Percentiles rank a stretch among this genome's conserved stretches.
phyloP scores from a whole-genome alignment of 2,888 invertebrate genomes.

The Gryllus longicercus region DNA sequence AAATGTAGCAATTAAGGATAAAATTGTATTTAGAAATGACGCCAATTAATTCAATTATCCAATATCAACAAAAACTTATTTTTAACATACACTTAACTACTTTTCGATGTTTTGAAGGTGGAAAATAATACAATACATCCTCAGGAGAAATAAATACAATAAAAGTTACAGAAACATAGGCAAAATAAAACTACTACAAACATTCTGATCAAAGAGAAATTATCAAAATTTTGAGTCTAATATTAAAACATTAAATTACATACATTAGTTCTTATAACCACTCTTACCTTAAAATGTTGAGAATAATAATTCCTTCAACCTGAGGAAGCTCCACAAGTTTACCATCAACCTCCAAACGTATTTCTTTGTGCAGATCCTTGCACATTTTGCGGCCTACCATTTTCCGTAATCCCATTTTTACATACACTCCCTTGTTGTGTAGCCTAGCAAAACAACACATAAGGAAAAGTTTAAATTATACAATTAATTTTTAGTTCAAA shows the following conservation, averaged over 20 bases:
- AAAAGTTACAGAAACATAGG: not conserved
- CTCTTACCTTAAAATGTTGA: constrained; percentile 92
- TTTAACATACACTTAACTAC: too few relatives aligned
- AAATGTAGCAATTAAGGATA: too few relatives aligned
- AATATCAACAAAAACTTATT: too few relatives aligned
- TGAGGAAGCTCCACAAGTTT: constrained; percentile 93
- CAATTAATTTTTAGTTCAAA: too few relatives aligned
- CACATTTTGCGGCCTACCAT: constrained; percentile 95
- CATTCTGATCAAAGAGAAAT: not conserved
- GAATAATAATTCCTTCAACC: constrained; percentile 97
- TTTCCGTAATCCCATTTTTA: constrained; percentile 95
- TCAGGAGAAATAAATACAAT: too few relatives aligned
- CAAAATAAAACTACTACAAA: not conserved
- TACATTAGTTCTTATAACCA: too few relatives aligned
- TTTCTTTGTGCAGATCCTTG: constrained; percentile 91
- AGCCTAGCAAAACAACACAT: constrained; percentile 56
- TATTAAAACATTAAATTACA: not conserved
- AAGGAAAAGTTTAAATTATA: not conserved
- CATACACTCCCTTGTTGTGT: constrained; percentile 98
- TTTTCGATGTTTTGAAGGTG: too few relatives aligned
- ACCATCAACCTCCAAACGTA: constrained; percentile 94
- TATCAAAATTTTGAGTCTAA: not conserved
- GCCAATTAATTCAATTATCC: too few relatives aligned
- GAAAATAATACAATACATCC: too few relatives aligned
- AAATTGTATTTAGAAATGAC: too few relatives aligned